These are phyloP conservation scores for Drosophila repleta DNA, from an alignment of 1,140 invertebrate genomes.

Conservation along the genomic window DNA sequence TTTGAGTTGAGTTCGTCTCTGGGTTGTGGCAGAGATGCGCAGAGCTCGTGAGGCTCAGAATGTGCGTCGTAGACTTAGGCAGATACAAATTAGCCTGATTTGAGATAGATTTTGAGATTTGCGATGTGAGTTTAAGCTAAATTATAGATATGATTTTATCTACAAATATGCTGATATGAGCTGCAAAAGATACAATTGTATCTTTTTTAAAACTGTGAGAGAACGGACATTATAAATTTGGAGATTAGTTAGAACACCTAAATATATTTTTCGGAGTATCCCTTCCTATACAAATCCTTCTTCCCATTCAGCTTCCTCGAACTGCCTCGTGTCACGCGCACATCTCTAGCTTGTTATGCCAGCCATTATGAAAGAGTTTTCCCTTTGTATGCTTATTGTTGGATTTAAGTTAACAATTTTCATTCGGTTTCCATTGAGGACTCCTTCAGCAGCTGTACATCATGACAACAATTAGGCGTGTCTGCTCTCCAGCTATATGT, in stretches of 20 bases:
- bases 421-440: constrained; percentile 25
- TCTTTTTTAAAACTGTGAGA: no score
- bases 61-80: not conserved
- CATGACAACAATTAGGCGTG: constrained; percentile 37
- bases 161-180: no score
- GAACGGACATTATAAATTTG: no score
- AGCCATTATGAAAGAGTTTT: constrained; percentile 35
- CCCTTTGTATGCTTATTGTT: constrained; percentile 23
- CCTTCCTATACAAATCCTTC: no score
- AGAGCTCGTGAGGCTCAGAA: not conserved
- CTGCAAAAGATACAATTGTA: not conserved
- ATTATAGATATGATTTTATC: no score
- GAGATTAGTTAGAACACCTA: no score
- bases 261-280: not conserved
- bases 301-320: no score
- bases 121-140: not conserved
- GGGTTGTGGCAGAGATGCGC: constrained; percentile 16
- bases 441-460: constrained; percentile 2
- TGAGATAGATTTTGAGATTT: not conserved
- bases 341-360: constrained; percentile 24
- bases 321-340: constrained; percentile 22
- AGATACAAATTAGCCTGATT: not conserved
- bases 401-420: constrained; percentile 48
- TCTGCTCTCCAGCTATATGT: constrained; percentile 1
- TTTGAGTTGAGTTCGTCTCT: constrained; percentile 1